phyloP scores from a whole-genome alignment of 92 coral and sea anemone genomes.

The Zoanthus gigantus region DNA sequence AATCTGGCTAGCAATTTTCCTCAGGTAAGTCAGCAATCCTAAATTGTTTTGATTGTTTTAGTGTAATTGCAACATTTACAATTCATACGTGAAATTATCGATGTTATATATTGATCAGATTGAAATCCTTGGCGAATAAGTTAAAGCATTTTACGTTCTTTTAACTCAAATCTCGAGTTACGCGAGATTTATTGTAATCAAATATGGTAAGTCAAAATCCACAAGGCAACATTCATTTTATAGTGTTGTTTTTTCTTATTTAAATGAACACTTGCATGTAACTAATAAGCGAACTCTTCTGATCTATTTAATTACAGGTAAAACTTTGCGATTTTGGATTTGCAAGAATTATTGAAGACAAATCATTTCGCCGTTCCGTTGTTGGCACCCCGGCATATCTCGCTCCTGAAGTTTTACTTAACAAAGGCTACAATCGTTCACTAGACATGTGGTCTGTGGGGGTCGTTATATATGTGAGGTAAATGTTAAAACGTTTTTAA shows the following conservation, averaged over 20 bases:
- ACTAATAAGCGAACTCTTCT: not conserved
- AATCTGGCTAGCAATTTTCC: constrained; percentile 90
- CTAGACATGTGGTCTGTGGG: constrained; percentile 99
- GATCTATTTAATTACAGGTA: constrained; percentile 58
- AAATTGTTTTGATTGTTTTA: too few relatives aligned
- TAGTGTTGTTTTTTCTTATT: not conserved
- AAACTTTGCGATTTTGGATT: constrained; percentile 97
- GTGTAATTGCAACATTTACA: too few relatives aligned
- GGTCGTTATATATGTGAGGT: constrained; percentile 99
- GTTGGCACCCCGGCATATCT: constrained; percentile 98
- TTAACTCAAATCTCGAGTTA: too few relatives aligned
- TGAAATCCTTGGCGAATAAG: too few relatives aligned
- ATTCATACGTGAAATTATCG: too few relatives aligned
- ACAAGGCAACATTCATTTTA: not conserved
- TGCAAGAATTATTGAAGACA: constrained; percentile 98
- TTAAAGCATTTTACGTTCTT: too few relatives aligned
- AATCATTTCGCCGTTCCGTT: constrained; percentile 98
- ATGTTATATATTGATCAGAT: too few relatives aligned
- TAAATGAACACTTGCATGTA: not conserved
- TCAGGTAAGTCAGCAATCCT: constrained; percentile 63
- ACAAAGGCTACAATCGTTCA: constrained; percentile 97
- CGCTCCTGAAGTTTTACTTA: constrained; percentile 96
- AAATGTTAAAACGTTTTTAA: not conserved
- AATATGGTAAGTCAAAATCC: not conserved
- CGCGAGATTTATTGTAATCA: too few relatives aligned